Conservation (phyloP, 2,888 invertebrate genomes). For the Caenorhabditis wallacei region DNA sequence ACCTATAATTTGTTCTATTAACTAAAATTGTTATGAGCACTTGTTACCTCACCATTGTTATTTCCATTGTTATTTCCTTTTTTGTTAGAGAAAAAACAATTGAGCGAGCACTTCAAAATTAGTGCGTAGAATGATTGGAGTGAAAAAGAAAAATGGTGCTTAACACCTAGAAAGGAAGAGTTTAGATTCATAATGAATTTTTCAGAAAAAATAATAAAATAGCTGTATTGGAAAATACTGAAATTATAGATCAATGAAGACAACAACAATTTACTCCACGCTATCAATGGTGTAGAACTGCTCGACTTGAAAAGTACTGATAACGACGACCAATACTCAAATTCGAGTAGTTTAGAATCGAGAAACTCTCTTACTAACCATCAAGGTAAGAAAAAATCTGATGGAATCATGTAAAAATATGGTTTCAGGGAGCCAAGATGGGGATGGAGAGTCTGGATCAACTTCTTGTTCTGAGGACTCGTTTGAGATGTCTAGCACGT, state of each 20-base stretch:
- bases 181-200: too few species aligned
- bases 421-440: constrained; percentile 61
- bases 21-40: too few species aligned
- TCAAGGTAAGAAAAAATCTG: constrained; percentile 58
- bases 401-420: too few species aligned
- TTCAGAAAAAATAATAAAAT: too few species aligned
- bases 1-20: too few species aligned
- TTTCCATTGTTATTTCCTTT: too few species aligned
- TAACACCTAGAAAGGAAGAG: too few species aligned
- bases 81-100: too few species aligned
- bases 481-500: constrained; percentile 78
- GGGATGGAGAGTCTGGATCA: constrained; percentile 72
- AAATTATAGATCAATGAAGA: constrained; percentile 50
- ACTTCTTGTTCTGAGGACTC: constrained; percentile 80
- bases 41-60: too few species aligned
- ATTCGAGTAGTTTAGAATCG: constrained; percentile 69
- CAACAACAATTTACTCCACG: constrained; percentile 55
- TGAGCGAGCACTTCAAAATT: too few species aligned
- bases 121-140: too few species aligned
- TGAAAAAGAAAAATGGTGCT: too few species aligned
- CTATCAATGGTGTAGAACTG: constrained; percentile 64
- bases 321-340: constrained; percentile 67
- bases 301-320: constrained; percentile 63
- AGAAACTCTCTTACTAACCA: constrained; percentile 66
- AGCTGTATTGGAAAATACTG: neutral